phyloP scores from a whole-genome alignment of 2,113 vertebrate genomes.

The Oreocharis arfaki region DNA sequence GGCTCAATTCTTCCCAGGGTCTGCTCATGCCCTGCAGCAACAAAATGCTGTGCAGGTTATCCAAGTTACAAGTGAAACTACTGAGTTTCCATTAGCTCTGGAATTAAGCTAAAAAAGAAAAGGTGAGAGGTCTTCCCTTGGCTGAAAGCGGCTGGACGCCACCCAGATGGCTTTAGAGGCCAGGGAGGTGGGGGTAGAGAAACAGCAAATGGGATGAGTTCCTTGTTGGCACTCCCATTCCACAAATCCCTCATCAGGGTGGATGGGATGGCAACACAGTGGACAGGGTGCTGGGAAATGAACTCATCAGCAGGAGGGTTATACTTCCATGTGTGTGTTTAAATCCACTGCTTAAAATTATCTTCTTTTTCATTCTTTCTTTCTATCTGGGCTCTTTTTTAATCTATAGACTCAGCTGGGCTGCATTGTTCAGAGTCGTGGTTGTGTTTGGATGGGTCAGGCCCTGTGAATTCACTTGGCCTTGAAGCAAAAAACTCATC shows the following conservation, averaged over 20 bases:
- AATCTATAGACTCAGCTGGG: neutral
- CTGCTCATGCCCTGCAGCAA: neutral
- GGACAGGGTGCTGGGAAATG: neutral
- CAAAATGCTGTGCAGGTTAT: neutral
- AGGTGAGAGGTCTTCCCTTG: neutral
- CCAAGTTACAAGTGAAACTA: neutral
- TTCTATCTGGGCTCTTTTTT: neutral
- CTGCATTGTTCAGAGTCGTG: neutral
- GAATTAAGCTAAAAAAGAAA: neutral
- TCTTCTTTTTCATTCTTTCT: neutral
- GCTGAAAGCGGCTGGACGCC: neutral
- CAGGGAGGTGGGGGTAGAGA: neutral
- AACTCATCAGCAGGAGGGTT: neutral
- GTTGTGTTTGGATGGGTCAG: conserved; percentile 38
- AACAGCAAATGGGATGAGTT: neutral
- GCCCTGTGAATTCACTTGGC: conserved; percentile 9
- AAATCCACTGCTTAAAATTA: neutral
- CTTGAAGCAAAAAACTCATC: conserved; percentile 40
- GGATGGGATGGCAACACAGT: neutral
- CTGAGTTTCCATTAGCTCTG: neutral
- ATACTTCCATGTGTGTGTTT: neutral
- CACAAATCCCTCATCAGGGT: neutral
- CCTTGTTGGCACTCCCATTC: neutral
- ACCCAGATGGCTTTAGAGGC: neutral
- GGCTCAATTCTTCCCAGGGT: neutral